Percentiles rank a stretch among this genome's conserved stretches.
Conservation (phyloP, 2,888 invertebrate genomes). For the Paralinhomoeus sp. region DNA sequence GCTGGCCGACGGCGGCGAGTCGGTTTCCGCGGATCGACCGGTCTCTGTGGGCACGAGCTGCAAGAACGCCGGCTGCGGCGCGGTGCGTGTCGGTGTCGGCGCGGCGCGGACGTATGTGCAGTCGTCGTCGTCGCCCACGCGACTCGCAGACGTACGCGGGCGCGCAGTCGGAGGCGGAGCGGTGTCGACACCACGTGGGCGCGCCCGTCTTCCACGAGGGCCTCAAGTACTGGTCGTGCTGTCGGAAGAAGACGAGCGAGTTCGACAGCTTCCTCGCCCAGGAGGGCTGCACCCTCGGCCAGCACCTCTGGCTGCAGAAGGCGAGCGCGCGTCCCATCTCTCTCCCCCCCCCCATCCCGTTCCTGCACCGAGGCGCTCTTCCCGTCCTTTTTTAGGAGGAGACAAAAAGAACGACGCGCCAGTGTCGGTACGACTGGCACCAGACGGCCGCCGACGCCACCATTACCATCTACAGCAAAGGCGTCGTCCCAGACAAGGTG, state of each 20-base stretch:
- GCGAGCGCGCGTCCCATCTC: slow-evolving; percentile 7
- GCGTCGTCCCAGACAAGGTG: slow-evolving; percentile 60
- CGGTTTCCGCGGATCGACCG: too few species aligned
- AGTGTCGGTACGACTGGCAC: slow-evolving; percentile 1
- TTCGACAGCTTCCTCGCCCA: slow-evolving; percentile 75
- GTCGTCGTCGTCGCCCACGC: too few species aligned
- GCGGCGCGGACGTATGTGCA: too few species aligned
- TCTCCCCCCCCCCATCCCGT: too few species aligned
- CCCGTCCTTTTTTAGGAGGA: too few species aligned
- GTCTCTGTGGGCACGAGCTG: too few species aligned
- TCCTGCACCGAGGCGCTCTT: too few species aligned
- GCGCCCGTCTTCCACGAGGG: slow-evolving; percentile 85
- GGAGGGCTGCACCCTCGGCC: slow-evolving; percentile 60
- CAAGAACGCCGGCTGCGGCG: too few species aligned
- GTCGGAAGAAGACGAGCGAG: slow-evolving; percentile 70
- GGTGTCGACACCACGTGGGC: slow-evolving; percentile 63
- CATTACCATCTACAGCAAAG: slow-evolving; percentile 69
- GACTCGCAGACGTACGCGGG: slow-evolving; percentile 39
- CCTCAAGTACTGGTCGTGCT: slow-evolving; percentile 89
- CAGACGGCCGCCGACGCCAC: slow-evolving; percentile 53
- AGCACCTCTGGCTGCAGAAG: slow-evolving; percentile 59
- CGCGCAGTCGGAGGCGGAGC: slow-evolving; percentile 37
- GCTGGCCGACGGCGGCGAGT: too few species aligned
- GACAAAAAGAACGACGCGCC: not conserved
- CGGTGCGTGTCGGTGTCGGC: too few species aligned